These are phyloP conservation scores for Drosophila kanekoi DNA, from an alignment of 2,888 invertebrate genomes.

Conservation along the genomic window DNA sequence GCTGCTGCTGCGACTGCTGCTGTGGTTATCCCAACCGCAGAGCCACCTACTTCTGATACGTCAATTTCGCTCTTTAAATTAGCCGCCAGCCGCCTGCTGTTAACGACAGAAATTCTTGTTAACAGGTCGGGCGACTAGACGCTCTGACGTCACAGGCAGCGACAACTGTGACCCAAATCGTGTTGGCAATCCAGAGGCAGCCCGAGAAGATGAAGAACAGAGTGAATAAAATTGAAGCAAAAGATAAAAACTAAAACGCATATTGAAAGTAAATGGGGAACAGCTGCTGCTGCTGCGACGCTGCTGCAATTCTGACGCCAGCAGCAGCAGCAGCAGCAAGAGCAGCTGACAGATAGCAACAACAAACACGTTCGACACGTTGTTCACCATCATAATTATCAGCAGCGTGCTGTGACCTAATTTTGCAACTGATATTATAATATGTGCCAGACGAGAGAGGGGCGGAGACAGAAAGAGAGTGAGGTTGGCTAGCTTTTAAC, in stretches of 20 bases:
- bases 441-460: conserved; percentile 13
- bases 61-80: conserved; percentile 44
- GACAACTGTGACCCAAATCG: conserved; percentile 49
- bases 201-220: no score
- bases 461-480: neutral
- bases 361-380: conserved; percentile 76
- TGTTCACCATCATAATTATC: conserved; percentile 66
- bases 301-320: conserved; percentile 26
- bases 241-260: conserved; percentile 39
- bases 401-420: conserved; percentile 63
- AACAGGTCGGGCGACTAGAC: conserved; percentile 25
- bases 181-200: conserved; percentile 34
- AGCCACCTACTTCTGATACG: conserved; percentile 27
- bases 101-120: conserved; percentile 37
- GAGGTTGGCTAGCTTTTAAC: conserved; percentile 15
- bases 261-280: conserved; percentile 75
- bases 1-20: neutral
- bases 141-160: conserved; percentile 53
- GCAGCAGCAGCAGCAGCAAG: conserved; percentile 11
- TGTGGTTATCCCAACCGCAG: conserved; percentile 35
- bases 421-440: conserved; percentile 73
- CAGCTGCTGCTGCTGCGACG: conserved; percentile 66
- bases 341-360: conserved; percentile 23
- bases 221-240: neutral
- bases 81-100: conserved; percentile 54